Evolutionary conservation across 2,113 vertebrate species (phyloP), one percentile per base, ranked within the genome.

Genomic region (Bombycilla garrulus): DNA sequence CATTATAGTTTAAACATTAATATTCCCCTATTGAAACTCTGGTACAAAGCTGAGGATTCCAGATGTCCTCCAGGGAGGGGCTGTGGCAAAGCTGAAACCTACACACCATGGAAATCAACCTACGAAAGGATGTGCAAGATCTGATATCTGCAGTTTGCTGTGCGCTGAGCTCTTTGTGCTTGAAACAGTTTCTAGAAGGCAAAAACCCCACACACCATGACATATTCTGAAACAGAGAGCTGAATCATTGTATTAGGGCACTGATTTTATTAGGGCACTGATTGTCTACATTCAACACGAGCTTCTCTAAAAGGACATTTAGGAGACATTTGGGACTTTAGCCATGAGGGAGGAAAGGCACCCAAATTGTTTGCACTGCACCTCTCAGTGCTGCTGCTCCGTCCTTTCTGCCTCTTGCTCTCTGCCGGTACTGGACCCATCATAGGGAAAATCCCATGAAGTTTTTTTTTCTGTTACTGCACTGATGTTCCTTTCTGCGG

Each of bases 1-100:
- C 42, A 50, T 90, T 88, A 54, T 50, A 70, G 35, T 94, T 82
- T 93, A 93, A 96, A 86, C 90, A 93, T 87, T 95, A 80, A 88
- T 88, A 88, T 90, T 94, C 22, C 64, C 64, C 44, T 66, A 36
- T 40, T 70, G 84, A 69, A 91, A 84, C 81, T 83, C 18, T 40
- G 64, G 60, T 78, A 45, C 35, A 80, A 76, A 88, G 76, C 47
- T 93, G 54, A 76, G 85, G 84, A 71, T 95, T 81, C 74, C 78
- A 47, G 36, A 48, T 87, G 57, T 66, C 53, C 81, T 93, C 33
- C 74, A 83, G 76, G 76, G 67, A 95, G 62, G 29, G n/a, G 58
- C 16, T 92, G 71, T 38, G 82, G 48, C 69, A 60, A 45, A 69
- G 38, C 33, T n/a, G 86, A 73, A 72, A 35, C 80, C 71, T 62